A percentile compares a stretch with the other conserved stretches of the same genome.
Evolutionary conservation across 1,140 invertebrate genomes (phyloP).

Genomic region (Leptopilina boulardi): DNA sequence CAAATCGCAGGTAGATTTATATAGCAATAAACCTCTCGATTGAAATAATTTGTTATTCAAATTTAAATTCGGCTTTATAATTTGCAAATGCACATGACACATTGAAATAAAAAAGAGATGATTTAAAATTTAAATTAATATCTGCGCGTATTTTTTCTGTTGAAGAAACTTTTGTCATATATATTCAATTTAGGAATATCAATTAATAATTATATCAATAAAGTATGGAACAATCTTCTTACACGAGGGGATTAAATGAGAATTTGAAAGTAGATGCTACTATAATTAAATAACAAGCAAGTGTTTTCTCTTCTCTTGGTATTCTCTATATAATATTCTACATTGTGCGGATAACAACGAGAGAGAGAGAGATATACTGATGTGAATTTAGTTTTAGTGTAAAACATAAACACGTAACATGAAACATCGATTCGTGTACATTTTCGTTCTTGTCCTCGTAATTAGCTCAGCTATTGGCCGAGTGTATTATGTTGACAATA

Average conservation of each 20-base stretch:
- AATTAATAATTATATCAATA: background rate
- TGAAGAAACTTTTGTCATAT: background rate
- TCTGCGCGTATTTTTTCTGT: background rate
- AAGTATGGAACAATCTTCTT: constrained; percentile 57
- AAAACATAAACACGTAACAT: constrained; percentile 6
- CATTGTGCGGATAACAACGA: no score
- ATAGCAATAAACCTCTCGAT: background rate
- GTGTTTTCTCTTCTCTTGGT: background rate
- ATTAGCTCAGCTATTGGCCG: constrained; percentile 39
- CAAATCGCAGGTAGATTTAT: no score
- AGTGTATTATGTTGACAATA: constrained; percentile 57
- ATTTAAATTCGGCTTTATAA: background rate
- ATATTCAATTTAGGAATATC: background rate
- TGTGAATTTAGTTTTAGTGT: constrained; percentile 14
- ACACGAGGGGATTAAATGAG: constrained; percentile 58
- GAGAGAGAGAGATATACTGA: background rate
- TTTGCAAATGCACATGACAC: background rate
- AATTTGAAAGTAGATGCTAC: background rate
- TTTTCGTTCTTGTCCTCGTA: constrained; percentile 39
- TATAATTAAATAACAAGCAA: background rate
- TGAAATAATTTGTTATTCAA: constrained; percentile 15
- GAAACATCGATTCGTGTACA: constrained; percentile 34
- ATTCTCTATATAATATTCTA: background rate
- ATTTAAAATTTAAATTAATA: constrained; percentile 18
- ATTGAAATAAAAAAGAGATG: background rate